Base-by-base conservation (phyloP, 2,797 vertebrate genomes). In the Phataginus tricuspis region DNA sequence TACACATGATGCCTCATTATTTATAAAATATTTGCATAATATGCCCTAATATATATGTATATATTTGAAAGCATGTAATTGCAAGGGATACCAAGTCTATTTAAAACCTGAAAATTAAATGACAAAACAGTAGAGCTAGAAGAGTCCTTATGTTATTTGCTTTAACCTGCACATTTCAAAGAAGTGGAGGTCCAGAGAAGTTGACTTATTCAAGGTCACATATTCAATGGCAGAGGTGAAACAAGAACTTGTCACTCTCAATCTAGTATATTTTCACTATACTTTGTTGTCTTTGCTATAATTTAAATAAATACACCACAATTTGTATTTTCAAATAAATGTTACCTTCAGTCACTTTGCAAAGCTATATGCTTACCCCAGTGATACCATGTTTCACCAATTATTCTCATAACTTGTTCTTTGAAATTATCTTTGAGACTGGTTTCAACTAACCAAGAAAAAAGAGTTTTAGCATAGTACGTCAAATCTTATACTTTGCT, bases 71-170 rank as follows among this genome's bases (percentile, higher is more conserved):
- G 61, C 53, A 68, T 55, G 19, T n/a, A n/a, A n/a, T n/a, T n/a
- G 0, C 19, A 49, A 79, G 19, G 27, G 80, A 39, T 79, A 27
- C 12, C 10, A 72, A 42, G 29, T 8, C 42, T 80, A 86, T 74
- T 79, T 85, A 72, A 91, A 94, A 72, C 16, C 10, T 51, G 39
- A n/a, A 55, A 69, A 53, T 64, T 79, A 91, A 91, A 91, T 71
- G 5, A n/a, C 37, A 77, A 57, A 78, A 66, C 45, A 68, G 51
- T 68, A 55, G 25, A 77, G 7, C 29, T 91, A 66, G 25, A 88
- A 55, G 13, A 53, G 37, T 5, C 42, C 4, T 71, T 90, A 85
- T 59, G 12, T 86, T 72, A 90, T 42, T 68, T 94, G 37, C 8
- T 53, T 91, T 78, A 96, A 64, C 0, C 10, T 57, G 37, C 11